Conservation (phyloP, 2,888 invertebrate species). For the Kuschelorhynchus macadamiae region DNA sequence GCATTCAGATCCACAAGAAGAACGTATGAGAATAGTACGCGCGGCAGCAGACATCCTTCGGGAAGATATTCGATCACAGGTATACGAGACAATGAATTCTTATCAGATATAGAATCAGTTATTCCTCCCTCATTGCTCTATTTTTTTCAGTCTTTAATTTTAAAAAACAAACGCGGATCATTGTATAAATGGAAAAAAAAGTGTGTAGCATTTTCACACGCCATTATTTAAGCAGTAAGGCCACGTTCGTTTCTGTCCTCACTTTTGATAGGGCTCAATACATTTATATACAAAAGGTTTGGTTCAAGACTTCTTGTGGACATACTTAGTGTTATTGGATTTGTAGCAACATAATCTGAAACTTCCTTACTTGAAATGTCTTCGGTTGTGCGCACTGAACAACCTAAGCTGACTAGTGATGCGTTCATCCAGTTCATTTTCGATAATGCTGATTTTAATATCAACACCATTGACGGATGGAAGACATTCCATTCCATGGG, state of each 20-base stretch:
- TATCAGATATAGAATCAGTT: neutral
- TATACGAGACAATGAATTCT: neutral
- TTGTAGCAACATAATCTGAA: slow-evolving; percentile 52
- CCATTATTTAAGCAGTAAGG: slow-evolving; percentile 32
- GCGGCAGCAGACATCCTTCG: slow-evolving; percentile 4
- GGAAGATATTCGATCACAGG: slow-evolving; percentile 5
- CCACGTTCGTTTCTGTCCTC: slow-evolving; percentile 51
- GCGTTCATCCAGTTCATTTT: neutral
- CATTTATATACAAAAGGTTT: slow-evolving; percentile 50
- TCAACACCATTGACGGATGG: slow-evolving; percentile 11
- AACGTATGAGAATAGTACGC: neutral
- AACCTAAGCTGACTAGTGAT: neutral
- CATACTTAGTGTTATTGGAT: slow-evolving; percentile 50
- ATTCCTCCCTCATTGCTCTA: neutral
- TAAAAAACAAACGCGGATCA: slow-evolving; percentile 19
- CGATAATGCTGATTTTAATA: slow-evolving; percentile 13
- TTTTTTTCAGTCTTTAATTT: slow-evolving; percentile 3
- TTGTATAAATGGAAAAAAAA: slow-evolving; percentile 23
- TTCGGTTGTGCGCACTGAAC: slow-evolving; percentile 40
- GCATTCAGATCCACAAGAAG: neutral
- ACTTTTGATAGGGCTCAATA: slow-evolving; percentile 36
- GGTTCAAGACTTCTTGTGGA: slow-evolving; percentile 50
- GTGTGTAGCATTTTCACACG: slow-evolving; percentile 39
- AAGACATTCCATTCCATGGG: slow-evolving; percentile 26
- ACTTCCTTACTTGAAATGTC: slow-evolving; percentile 51